Percentiles rank a stretch among this genome's conserved stretches.
Evolutionary conservation across 2,888 invertebrate genomes (phyloP).

Genomic region (Parthenolecanium corni): DNA sequence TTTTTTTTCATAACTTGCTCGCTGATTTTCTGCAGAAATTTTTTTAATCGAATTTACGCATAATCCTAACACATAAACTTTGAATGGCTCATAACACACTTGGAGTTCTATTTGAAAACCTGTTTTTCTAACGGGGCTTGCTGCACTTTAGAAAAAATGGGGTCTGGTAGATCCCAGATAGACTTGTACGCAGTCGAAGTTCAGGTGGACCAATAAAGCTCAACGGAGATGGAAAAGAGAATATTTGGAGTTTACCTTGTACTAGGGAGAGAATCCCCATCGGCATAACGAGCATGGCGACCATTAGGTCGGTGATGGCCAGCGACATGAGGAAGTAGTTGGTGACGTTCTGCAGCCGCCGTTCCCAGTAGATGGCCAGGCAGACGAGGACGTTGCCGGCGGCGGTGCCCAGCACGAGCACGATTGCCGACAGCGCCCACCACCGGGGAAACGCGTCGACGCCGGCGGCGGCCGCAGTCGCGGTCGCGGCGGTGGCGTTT

Average conservation of each 20-base stretch:
- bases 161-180: too few species aligned
- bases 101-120: too few species aligned
- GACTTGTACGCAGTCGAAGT: too few species aligned
- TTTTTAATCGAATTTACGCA: too few species aligned
- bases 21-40: too few species aligned
- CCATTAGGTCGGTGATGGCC: slow-evolving; percentile 89
- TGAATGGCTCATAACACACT: too few species aligned
- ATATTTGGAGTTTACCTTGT: slow-evolving; percentile 52
- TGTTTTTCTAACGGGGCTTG: too few species aligned
- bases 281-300: slow-evolving; percentile 92
- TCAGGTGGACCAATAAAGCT: too few species aligned
- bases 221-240: too few species aligned
- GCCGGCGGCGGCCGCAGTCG: slow-evolving; percentile 42
- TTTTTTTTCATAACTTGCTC: too few species aligned
- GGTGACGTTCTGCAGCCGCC: slow-evolving; percentile 87
- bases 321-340: slow-evolving; percentile 94
- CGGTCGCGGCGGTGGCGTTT: slow-evolving; percentile 31
- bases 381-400: slow-evolving; percentile 90
- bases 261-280: slow-evolving; percentile 72
- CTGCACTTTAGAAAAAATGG: too few species aligned
- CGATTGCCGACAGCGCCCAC: slow-evolving; percentile 72
- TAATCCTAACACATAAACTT: too few species aligned
- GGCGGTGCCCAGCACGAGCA: slow-evolving; percentile 72
- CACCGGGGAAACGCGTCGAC: slow-evolving; percentile 41
- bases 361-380: slow-evolving; percentile 81